Evolutionary conservation across 2,797 vertebrate genomes (phyloP), one percentile per base, ranked within the genome.

Genomic region (Netta rufina): DNA sequence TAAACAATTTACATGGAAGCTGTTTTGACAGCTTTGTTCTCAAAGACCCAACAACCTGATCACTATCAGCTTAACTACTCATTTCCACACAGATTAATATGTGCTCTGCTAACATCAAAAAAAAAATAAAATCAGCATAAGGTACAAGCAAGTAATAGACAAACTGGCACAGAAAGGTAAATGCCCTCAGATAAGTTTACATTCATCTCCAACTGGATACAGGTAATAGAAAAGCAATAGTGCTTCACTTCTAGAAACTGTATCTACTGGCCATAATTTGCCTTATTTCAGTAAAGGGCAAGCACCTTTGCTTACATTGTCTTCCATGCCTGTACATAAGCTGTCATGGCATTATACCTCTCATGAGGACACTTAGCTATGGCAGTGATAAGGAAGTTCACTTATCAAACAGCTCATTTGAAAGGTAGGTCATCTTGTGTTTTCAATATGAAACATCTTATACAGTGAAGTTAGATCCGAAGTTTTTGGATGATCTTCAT

Each of bases 361-460:
- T 89, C 96, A 89, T 66, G 92, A 97, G 97, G 97, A 96, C 71
- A 96, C 94, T 86, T 90, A 93, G 96, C 95, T 96, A 90, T 90
- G 96, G 97, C 97, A 97, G 97, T 98, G 97, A 97, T 96, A 83
- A 97, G 96, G 93, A 96, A 97, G 96, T 92, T 96, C 89, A 96
- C 96, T 97, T 97, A 95, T 94, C 96, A 92, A 96, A 97, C 96
- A 97, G 97, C 95, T 97, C 96, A 72, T 96, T 96, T 96, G 96
- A 96, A 98, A 97, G 95, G 95, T 97, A 97, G 94, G 95, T 97
- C 97, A 98, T 95, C 96, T 96, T 97, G 94, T 98, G 98, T 98
- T 98, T 98, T 98, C 98, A 98, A 98, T 98, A 98, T 98, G 98
- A 98, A 98, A 98, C 98, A 98, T 98, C 97, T 97, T 98, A 97